Percentiles rank a stretch among this genome's conserved stretches.
These are phyloP conservation scores for Chrosomus eos DNA, from an alignment of 2,797 vertebrate species.

Conservation along the genomic window DNA sequence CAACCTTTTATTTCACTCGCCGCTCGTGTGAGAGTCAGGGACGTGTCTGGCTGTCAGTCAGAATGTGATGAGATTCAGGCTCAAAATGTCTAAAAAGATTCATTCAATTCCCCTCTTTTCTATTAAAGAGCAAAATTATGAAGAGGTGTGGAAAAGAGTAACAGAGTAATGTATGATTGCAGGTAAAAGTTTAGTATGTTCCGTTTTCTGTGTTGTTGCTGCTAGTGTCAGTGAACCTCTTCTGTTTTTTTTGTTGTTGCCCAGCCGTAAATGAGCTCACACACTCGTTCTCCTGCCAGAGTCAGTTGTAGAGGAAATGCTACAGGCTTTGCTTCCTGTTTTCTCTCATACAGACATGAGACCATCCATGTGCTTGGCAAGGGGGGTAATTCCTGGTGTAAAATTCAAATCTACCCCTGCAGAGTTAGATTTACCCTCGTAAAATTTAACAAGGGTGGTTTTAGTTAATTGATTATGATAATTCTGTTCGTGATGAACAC, in stretches of 20 bases:
- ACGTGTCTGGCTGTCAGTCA: conserved; percentile 41
- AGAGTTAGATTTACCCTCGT: neutral
- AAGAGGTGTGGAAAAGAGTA: neutral
- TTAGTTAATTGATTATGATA: neutral
- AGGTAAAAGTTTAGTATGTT: neutral
- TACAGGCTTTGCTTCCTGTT: conserved; percentile 20
- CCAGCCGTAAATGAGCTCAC: neutral
- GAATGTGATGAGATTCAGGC: conserved; percentile 22
- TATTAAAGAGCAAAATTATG: neutral
- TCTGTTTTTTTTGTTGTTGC: neutral
- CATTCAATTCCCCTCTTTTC: neutral
- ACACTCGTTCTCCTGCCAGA: neutral
- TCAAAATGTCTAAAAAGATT: conserved; percentile 28
- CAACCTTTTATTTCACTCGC: conserved; percentile 60
- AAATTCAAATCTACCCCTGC: neutral
- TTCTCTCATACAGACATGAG: neutral
- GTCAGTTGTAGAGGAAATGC: conserved; percentile 14
- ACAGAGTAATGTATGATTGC: neutral
- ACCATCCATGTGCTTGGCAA: neutral
- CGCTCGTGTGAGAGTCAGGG: conserved; percentile 34
- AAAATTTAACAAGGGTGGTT: neutral
- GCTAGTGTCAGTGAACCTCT: neutral
- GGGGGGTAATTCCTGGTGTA: neutral
- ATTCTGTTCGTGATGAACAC: neutral
- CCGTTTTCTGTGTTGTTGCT: neutral